Evolutionary conservation across 2,888 invertebrate genomes (phyloP).

Genomic region (Dyspetes luteomarginatus): DNA sequence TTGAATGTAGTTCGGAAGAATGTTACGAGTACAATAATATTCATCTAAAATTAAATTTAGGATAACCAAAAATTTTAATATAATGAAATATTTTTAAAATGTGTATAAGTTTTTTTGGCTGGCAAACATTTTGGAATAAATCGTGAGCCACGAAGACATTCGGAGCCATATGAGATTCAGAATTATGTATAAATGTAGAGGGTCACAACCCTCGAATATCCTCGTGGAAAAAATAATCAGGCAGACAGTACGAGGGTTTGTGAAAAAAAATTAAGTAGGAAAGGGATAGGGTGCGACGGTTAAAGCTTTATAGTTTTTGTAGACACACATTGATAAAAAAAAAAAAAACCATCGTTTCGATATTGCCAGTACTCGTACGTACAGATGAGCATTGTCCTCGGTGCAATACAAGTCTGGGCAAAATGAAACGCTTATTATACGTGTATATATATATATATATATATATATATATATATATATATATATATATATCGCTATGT

Average conservation of each 20-base stretch:
- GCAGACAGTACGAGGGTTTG: constrained; percentile 13
- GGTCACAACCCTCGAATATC: constrained; percentile 1
- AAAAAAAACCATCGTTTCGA: constrained; percentile 8
- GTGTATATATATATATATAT: not conserved
- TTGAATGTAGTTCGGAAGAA: too few relatives aligned
- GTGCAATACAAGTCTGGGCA: constrained; percentile 25
- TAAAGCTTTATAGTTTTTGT: not conserved
- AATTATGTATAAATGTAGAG: too few relatives aligned
- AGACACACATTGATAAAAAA: not conserved
- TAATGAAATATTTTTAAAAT: too few relatives aligned
- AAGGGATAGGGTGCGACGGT: not conserved
- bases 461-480: not conserved
- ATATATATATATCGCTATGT: not conserved
- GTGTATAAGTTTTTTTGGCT: too few relatives aligned
- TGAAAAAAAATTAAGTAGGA: not conserved
- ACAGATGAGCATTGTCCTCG: constrained; percentile 43
- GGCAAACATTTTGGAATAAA: too few relatives aligned
- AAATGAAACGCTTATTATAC: not conserved
- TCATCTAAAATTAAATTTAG: too few relatives aligned
- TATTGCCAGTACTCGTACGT: constrained; percentile 35
- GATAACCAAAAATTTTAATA: too few relatives aligned
- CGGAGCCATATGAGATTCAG: not conserved
- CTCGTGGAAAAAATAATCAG: too few relatives aligned
- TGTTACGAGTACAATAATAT: too few relatives aligned
- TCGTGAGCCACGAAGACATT: too few relatives aligned